Evolutionary conservation across 2,113 vertebrate species (phyloP).

Genomic region (Acrocephalus arundinaceus): DNA sequence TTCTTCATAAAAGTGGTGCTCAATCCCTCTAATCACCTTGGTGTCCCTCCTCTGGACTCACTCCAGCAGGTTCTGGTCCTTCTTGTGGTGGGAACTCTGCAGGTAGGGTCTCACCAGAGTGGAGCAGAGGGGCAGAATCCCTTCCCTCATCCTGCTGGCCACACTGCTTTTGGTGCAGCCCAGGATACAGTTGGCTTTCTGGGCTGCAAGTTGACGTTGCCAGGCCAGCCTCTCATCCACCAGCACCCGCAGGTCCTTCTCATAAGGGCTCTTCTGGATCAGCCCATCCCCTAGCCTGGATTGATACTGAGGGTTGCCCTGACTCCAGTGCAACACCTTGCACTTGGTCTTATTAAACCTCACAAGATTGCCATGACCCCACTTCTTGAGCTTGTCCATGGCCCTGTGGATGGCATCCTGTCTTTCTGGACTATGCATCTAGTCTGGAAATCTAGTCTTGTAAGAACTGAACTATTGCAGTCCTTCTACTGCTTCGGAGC

Average conservation of each 20-base stretch:
- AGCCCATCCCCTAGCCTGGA: not conserved
- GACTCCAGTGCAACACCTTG: not conserved
- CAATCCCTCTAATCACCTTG: not conserved
- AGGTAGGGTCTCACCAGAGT: not conserved
- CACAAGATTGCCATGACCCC: not conserved
- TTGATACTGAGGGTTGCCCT: fast-evolving
- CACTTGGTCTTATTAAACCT: not conserved
- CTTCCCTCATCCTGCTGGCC: fast-evolving
- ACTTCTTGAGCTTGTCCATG: not conserved
- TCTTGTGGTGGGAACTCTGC: not conserved
- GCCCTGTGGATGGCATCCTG: not conserved
- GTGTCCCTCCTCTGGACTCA: not conserved
- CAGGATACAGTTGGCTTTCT: not conserved
- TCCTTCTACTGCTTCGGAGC: not conserved
- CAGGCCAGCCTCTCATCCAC: not conserved
- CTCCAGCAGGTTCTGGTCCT: not conserved
- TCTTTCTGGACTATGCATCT: not conserved
- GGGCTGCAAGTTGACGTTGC: not conserved
- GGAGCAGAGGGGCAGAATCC: not conserved
- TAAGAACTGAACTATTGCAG: not conserved
- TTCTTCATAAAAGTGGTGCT: not conserved
- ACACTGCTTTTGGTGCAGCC: not conserved
- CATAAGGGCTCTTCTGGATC: not conserved
- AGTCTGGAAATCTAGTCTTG: not conserved
- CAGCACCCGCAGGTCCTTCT: not conserved